Percentiles rank a stretch among this genome's conserved stretches.
phyloP scores from a whole-genome alignment of 2,888 invertebrate genomes.

The Nowickia ferox region DNA sequence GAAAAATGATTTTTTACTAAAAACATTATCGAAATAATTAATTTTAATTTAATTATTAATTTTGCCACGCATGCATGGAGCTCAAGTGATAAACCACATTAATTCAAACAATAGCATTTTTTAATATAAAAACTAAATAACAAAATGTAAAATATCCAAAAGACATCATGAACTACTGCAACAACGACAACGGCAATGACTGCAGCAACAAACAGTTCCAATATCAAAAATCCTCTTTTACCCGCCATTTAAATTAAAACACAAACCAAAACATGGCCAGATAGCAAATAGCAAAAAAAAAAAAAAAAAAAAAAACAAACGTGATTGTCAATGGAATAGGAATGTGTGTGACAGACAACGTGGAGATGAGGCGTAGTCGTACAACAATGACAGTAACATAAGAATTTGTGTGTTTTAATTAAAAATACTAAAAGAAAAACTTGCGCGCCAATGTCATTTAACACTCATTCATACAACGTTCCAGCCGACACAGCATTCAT shows the following conservation, averaged over 20 bases:
- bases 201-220: slow-evolving; percentile 5
- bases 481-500: slow-evolving; percentile 14
- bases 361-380: slow-evolving; percentile 21
- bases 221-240: slow-evolving; percentile 3
- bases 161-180: neutral
- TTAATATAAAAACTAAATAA: slow-evolving; percentile 69
- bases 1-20: neutral
- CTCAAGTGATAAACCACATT: slow-evolving; percentile 41
- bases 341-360: neutral
- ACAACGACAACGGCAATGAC: neutral
- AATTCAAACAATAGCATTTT: slow-evolving; percentile 45
- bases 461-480: slow-evolving; percentile 40
- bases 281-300: slow-evolving; percentile 24
- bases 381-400: slow-evolving; percentile 73
- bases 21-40: neutral
- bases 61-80: slow-evolving; percentile 30
- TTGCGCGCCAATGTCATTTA: slow-evolving; percentile 67
- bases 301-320: neutral
- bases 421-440: slow-evolving; percentile 73
- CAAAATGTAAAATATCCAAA: neutral
- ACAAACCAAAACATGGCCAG: slow-evolving; percentile 25
- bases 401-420: slow-evolving; percentile 80
- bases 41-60: slow-evolving; percentile 30
- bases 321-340: neutral
- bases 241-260: neutral